phyloP scores from a whole-genome alignment of 2,113 vertebrate species.

The Craseonycteris thonglongyai region DNA sequence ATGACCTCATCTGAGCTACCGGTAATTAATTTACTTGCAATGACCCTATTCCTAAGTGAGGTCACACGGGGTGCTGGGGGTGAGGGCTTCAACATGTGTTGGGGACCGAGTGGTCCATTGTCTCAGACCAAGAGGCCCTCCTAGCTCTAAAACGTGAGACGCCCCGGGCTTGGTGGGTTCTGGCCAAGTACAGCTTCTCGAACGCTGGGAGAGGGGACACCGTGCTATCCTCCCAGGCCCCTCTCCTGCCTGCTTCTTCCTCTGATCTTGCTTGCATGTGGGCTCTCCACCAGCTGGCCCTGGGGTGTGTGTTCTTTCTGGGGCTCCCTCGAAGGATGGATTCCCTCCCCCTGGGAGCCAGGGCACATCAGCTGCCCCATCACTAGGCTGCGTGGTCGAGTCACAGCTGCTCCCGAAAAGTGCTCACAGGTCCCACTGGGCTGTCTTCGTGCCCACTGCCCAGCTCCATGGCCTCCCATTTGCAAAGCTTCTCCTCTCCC shows the following conservation, averaged over 20 bases:
- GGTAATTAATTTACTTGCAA: no score
- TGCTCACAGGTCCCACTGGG: not conserved
- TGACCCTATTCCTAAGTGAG: not conserved
- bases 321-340: not conserved
- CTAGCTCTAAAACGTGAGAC: rapidly evolving
- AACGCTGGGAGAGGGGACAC: not conserved
- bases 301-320: not conserved
- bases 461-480: not conserved
- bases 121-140: not conserved
- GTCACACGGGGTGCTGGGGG: not conserved
- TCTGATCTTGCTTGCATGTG: rapidly evolving
- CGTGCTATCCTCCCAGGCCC: no score
- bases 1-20: not conserved
- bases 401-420: not conserved
- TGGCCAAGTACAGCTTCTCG: not conserved
- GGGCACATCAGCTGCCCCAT: conserved; percentile 3
- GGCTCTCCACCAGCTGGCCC: not conserved
- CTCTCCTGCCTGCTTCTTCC: not conserved
- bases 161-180: not conserved
- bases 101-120: not conserved
- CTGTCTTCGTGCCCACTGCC: rapidly evolving
- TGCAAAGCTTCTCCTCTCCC: not conserved
- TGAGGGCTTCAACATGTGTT: not conserved
- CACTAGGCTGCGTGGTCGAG: not conserved
- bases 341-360: not conserved